Base-by-base conservation (phyloP, 1,140 invertebrate species). In the Daktulosphaira vitifoliae region DNA sequence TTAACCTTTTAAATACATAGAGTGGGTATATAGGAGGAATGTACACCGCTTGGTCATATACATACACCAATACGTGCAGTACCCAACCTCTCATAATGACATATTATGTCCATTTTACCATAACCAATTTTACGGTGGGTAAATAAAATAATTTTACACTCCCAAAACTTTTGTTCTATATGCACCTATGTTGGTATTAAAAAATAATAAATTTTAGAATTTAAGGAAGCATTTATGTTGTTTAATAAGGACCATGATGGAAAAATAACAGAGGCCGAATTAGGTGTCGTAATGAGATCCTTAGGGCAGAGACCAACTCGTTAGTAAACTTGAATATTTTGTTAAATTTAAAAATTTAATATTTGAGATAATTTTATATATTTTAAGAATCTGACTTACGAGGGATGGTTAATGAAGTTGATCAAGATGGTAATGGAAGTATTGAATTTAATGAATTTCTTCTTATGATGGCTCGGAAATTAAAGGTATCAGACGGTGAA, bases 161-260 rank as follows among this genome's bases (percentile, higher is more conserved):
- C n/a, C n/a, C n/a, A n/a, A n/a, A n/a, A n/a, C n/a, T n/a, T n/a
- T n/a, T n/a, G n/a, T n/a, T n/a, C n/a, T n/a, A n/a, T n/a, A n/a
- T n/a, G n/a, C n/a, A n/a, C n/a, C n/a, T 33, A 33, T 33, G 29
- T 11, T 5, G 52, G 38, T 65, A 67, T 52, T 54, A 42, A 46
- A 42, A 69, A 65, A 51, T 68, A 71, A 78, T 78, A 7, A n/a
- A n/a, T n/a, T n/a, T n/a, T 78, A 87, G 88, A 92, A 79, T 91
- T 90, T 78, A 90, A 91, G 76, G 90, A 93, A 76, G 90, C 90
- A 7, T 93, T 94, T 75, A 90, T 90, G 85, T 79, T 93, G 23
- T 93, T 93, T 73, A 90, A 94, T 75, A 93, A 93, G 73, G 90
- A 94, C 72, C 88, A 91, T 75, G 90, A 94, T 73, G 90, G 90